Percentiles rank a stretch among this genome's conserved stretches.
phyloP scores from a whole-genome alignment of 2,797 vertebrate species.

The Helostoma temminkii region DNA sequence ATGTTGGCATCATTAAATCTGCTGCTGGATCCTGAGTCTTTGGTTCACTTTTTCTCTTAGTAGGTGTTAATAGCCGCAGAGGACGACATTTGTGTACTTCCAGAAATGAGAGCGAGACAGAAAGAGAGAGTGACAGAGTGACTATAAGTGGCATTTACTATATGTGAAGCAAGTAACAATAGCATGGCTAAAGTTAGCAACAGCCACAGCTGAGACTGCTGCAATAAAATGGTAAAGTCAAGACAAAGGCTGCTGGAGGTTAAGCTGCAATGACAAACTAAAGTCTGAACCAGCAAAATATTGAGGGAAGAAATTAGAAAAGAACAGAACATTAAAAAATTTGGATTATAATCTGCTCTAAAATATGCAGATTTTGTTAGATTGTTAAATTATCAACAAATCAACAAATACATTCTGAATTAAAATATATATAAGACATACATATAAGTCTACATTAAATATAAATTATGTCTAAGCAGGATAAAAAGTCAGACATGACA shows the following conservation, averaged over 20 bases:
- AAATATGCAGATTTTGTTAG: not conserved
- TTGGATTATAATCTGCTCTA: too few relatives aligned
- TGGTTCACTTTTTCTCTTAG: constrained; percentile 14
- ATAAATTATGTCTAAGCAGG: not conserved
- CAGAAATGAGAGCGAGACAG: constrained; percentile 11
- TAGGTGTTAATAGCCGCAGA: constrained; percentile 29
- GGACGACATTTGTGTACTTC: constrained; percentile 19
- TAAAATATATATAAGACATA: too few relatives aligned
- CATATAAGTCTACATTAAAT: not conserved
- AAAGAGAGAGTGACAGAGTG: constrained; percentile 62
- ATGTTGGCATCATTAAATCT: not conserved
- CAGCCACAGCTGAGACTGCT: constrained; percentile 72
- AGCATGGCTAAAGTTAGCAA: constrained; percentile 81
- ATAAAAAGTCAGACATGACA: not conserved
- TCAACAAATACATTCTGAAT: too few relatives aligned
- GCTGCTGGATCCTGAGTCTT: not conserved
- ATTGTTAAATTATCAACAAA: not conserved
- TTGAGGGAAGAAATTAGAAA: constrained; percentile 2
- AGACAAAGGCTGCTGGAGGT: constrained; percentile 49
- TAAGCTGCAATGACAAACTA: not conserved
- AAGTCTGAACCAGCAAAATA: not conserved
- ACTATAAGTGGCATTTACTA: constrained; percentile 60
- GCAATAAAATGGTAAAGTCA: constrained; percentile 37
- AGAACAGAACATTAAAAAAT: not conserved
- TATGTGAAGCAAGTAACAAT: constrained; percentile 78